Evolutionary conservation across 2,113 vertebrate species (phyloP).

Genomic region (cat (Felis catus)): F.catus_Fca126_mat1.0 CM031429.1:75776501-75777000

Average conservation of each 20-base stretch:
- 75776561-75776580: background rate
- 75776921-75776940: no score
- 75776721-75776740: background rate
- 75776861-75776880: background rate
- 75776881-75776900: background rate
- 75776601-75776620: background rate
- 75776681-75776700: background rate
- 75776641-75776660: background rate
- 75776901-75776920: no score
- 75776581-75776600: background rate
- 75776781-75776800: background rate
- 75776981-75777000: no score
- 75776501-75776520: background rate
- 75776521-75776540: background rate
- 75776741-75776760: background rate
- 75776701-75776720: background rate
- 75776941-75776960: no score
- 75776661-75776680: background rate
- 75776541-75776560: background rate
- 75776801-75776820: background rate
- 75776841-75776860: background rate
- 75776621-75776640: background rate
- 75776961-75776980: no score
- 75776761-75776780: background rate
- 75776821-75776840: rapidly evolving